Evolutionary conservation across 1,140 invertebrate genomes (phyloP), one percentile per base, ranked within the genome.

Genomic region (Lepidurus couesii): DNA sequence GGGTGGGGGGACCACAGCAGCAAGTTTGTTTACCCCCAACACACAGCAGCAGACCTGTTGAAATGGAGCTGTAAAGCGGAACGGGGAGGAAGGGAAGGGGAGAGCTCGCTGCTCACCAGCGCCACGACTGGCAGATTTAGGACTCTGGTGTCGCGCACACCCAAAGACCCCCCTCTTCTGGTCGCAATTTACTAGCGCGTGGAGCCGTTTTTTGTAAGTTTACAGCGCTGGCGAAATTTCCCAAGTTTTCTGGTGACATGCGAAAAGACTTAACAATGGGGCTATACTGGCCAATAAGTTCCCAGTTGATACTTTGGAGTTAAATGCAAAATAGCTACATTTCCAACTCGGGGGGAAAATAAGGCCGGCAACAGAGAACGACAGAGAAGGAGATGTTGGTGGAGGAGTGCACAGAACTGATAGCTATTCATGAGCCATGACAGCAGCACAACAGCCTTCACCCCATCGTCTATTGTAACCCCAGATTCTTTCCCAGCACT

Each of bases 361-460:
- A 34, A 34, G 34, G 34, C 34, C 53, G 53, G 53, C 53, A 65
- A 21, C 53, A 16, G 53, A 13, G 53, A 65, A 13, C 5, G 34
- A 34, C 34, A 34, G 34, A 34, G 34, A 34, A 34, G 34, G 34
- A 34, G 34, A 34, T 2, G 34, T 34, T 34, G 34, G 34, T 34
- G 34, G 26, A 7, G 53, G 53, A 13, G 53, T 65, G 53, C 53
- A 65, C 16, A 7, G 53, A 21, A 65, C 53, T 65, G 53, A 65
- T 65, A 65, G 53, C 53, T 65, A 65, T 65, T 65, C 53, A 65
- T 65, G 53, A 65, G 53, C 53, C 53, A 65, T 65, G 53, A 65
- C 53, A 65, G 53, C 13, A 65, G 53, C 53, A 65, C 53, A 65
- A 65, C 53, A 65, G 53, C 53, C 53, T 65, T 65, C 53, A 65